Evolutionary conservation across 2,888 invertebrate genomes (phyloP).

Genomic region (Oscheius sp.): DNA sequence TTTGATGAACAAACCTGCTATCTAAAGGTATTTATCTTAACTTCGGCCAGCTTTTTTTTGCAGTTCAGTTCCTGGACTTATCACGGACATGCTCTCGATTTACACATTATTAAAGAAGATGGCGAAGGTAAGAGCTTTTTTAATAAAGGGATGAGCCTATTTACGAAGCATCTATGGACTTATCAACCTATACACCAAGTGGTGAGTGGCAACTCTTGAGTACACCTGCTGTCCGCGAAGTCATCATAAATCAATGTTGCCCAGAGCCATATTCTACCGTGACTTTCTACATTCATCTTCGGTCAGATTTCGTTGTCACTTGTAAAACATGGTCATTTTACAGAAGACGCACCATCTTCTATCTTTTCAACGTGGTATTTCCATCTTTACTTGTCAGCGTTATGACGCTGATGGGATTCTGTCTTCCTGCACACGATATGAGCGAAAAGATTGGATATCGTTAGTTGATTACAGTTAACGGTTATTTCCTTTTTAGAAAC

Average conservation of each 20-base stretch:
- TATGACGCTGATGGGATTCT: conserved; percentile 71
- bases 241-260: conserved; percentile 82
- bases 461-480: conserved; percentile 35
- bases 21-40: conserved; percentile 45
- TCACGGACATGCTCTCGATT: conserved; percentile 88
- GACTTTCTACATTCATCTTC: conserved; percentile 59
- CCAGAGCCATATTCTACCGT: conserved; percentile 80
- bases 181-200: conserved; percentile 65
- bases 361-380: conserved; percentile 64
- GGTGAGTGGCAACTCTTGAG: conserved; percentile 65
- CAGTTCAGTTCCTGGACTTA: conserved; percentile 98
- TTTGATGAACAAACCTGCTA: conserved; percentile 67
- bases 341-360: conserved; percentile 63
- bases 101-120: conserved; percentile 75
- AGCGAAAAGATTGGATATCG: conserved; percentile 68
- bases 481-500: conserved; percentile 55
- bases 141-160: background rate
- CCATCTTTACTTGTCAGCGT: conserved; percentile 67
- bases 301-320: conserved; percentile 34
- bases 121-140: conserved; percentile 43
- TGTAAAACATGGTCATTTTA: background rate
- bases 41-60: conserved; percentile 19
- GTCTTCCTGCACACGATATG: conserved; percentile 68
- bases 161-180: conserved; percentile 57
- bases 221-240: conserved; percentile 73